Conservation (phyloP, 2,797 vertebrate genomes). For the Mastacembelus armatus region DNA sequence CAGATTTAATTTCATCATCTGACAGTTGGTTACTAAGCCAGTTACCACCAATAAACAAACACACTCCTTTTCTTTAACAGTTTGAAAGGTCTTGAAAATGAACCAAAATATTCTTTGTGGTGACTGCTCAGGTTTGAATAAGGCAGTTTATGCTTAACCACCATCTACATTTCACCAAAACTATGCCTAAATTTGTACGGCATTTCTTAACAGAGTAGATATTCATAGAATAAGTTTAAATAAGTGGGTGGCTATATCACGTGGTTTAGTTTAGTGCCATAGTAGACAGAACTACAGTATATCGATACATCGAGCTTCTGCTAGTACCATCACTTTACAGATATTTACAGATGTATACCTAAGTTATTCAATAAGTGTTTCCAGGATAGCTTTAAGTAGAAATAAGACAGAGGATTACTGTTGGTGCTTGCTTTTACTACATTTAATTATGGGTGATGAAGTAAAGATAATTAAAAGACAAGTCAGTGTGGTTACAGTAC, state of each 20-base stretch:
- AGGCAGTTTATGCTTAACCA: conserved; percentile 53
- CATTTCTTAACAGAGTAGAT: conserved; percentile 61
- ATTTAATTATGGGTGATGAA: neutral
- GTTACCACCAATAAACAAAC: conserved; percentile 77
- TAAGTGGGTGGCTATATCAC: conserved; percentile 34
- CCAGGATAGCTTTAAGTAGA: neutral
- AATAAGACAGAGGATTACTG: neutral
- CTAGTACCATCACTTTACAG: neutral
- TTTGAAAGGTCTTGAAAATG: conserved; percentile 71
- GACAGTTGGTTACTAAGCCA: conserved; percentile 70
- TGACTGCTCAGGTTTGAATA: conserved; percentile 63
- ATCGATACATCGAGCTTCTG: neutral
- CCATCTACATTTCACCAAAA: conserved; percentile 57
- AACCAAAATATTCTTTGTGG: conserved; percentile 76
- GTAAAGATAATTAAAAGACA: neutral
- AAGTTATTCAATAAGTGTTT: neutral
- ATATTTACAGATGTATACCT: neutral
- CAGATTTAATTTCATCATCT: conserved; percentile 70
- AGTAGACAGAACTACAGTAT: conserved; percentile 13
- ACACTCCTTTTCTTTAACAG: conserved; percentile 66
- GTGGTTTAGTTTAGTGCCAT: conserved; percentile 13
- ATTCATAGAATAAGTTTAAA: conserved; percentile 50
- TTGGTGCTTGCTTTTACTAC: neutral
- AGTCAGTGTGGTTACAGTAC: neutral
- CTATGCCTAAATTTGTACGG: conserved; percentile 64